Base-by-base conservation (phyloP, 1,140 invertebrate genomes). In the Apis florea region DNA sequence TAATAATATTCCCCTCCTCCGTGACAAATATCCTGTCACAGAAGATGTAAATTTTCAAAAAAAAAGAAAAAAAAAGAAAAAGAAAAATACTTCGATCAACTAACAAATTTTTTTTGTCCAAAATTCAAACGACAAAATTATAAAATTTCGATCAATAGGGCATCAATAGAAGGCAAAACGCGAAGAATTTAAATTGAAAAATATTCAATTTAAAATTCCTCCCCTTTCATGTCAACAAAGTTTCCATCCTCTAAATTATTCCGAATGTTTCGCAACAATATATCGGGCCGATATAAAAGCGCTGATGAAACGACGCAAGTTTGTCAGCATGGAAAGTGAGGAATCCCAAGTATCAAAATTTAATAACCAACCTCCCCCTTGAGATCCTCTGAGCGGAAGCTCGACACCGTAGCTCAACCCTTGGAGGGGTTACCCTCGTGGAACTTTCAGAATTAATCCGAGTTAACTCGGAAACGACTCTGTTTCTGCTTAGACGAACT, bases 381-480 rank as follows among this genome's bases (percentile, higher is more conserved):
- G 58, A 58, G 49, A n/a, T 26, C 21, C 10, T 11, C 10, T 24
- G n/a, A 68, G 47, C 47, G 24, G 15, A 24, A 70, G 19, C 61
- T 26, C n/a, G 40, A 68, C 26, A 17, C 31, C 24, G 19, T 58
- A 26, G 72, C 26, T 75, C 15, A 58, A 75, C 67, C 79, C 72
- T 47, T 81, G 59, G 71, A 53, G 67, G 71, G 79, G 24, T 81
- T 66, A 58, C 47, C 47, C 24, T 61, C 31, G 11, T 63, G n/a
- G 49, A 82, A 82, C 80, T 85, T 80, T 71, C 64, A 31, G 26
- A 83, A 79, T 87, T 86, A 87, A 87, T 83, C 69, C 82, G 58
- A 81, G 82, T 47, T 59, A 77, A 77, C 61, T 49, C 64, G 73
- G 47, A 24, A 77, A 83, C 75, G 70, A 77, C 61, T 72, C 63